Evolutionary conservation across 2,797 vertebrate genomes (phyloP).

Genomic region (Pipistrellus nathusii): DNA sequence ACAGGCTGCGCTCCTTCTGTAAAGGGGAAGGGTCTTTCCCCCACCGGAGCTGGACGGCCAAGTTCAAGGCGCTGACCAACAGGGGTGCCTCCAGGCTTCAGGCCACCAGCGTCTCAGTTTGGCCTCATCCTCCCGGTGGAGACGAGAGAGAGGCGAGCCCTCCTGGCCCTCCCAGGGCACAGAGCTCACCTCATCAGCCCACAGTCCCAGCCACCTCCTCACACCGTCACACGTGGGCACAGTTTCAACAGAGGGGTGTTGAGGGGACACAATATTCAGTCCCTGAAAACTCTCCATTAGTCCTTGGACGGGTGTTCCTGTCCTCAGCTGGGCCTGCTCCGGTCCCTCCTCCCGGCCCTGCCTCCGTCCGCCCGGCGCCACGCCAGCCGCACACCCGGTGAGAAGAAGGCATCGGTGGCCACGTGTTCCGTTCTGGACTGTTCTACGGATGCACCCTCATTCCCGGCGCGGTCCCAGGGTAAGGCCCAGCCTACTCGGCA

Average conservation of each 20-base stretch:
- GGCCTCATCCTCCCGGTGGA: too few species aligned
- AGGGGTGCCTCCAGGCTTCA: not conserved
- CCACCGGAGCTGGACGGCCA: not conserved
- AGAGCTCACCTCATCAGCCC: not conserved
- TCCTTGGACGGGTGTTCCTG: too few species aligned
- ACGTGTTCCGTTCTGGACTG: not conserved
- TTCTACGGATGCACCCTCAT: not conserved
- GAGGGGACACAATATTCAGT: not conserved
- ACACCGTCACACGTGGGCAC: rapidly evolving
- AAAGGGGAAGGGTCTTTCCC: rapidly evolving
- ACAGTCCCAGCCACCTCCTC: not conserved
- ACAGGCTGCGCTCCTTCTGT: rapidly evolving
- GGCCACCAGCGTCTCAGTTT: rapidly evolving
- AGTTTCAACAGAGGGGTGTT: not conserved
- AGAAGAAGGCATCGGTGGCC: too few species aligned
- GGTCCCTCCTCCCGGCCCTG: rapidly evolving
- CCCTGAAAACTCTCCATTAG: not conserved
- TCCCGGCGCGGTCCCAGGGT: not conserved
- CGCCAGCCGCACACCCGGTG: rapidly evolving
- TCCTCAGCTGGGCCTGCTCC: not conserved
- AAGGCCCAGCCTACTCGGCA: not conserved
- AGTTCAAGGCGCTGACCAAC: rapidly evolving
- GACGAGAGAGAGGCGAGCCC: not conserved
- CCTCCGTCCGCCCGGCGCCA: too few species aligned
- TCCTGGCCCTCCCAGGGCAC: not conserved